Conservation (phyloP, 2,113 vertebrate species). For the Chionis minor region DNA sequence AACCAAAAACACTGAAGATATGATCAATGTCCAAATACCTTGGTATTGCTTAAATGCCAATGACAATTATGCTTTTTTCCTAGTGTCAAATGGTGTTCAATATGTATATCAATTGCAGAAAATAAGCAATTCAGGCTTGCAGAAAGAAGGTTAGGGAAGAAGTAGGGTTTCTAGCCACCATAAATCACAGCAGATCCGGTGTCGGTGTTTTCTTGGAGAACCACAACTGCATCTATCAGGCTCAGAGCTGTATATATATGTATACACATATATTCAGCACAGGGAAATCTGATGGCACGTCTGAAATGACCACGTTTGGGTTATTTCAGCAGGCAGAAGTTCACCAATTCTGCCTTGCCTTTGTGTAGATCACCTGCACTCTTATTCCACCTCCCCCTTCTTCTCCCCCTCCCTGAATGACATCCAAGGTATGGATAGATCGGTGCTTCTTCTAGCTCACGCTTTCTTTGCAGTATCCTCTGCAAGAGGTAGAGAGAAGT, state of each 20-base stretch:
- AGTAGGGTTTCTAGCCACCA: not conserved
- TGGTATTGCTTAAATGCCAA: slow-evolving; percentile 69
- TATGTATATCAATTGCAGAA: not conserved
- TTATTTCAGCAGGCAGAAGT: not conserved
- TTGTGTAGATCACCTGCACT: not conserved
- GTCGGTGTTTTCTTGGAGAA: not conserved
- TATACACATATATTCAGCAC: not conserved
- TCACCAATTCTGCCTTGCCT: not conserved
- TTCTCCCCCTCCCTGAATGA: not conserved
- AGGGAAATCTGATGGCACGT: not conserved
- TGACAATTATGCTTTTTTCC: slow-evolving; percentile 39
- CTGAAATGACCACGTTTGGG: not conserved
- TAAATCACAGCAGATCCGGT: not conserved
- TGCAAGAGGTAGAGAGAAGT: not conserved
- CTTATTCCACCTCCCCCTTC: not conserved
- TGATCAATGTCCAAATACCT: slow-evolving; percentile 35
- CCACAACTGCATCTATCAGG: not conserved
- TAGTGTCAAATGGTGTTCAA: slow-evolving; percentile 39
- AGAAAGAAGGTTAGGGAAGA: not conserved
- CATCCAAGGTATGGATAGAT: not conserved
- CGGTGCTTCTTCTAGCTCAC: not conserved
- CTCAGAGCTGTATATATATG: not conserved
- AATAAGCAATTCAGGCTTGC: slow-evolving; percentile 1
- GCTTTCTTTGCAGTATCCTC: not conserved
- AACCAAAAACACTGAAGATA: not conserved